These are phyloP conservation scores for Idris sp. DNA, from an alignment of 1,140 invertebrate species.

Conservation along the genomic window DNA sequence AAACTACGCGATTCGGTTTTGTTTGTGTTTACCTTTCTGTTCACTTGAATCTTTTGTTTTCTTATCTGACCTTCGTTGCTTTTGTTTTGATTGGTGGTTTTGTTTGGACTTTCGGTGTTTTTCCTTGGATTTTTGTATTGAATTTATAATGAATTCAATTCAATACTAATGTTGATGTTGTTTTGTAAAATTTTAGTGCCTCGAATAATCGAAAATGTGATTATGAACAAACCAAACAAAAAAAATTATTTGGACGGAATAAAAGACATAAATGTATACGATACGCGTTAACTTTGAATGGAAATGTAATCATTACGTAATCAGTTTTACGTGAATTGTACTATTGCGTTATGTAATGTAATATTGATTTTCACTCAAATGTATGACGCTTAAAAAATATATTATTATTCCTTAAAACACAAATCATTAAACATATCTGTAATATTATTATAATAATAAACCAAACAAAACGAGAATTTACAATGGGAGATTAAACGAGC, in stretches of 20 bases:
- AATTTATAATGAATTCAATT: not conserved
- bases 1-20: no score
- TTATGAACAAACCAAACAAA: no score
- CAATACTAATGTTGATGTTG: not conserved
- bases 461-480: no score
- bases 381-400: not conserved
- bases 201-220: conserved; percentile 30
- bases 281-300: not conserved
- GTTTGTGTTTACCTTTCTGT: no score
- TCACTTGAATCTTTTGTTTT: no score
- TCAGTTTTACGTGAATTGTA: conserved; percentile 3
- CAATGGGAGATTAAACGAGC: no score
- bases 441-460: not conserved
- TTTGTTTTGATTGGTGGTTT: not conserved
- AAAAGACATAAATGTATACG: conserved; percentile 5
- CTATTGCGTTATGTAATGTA: conserved; percentile 13
- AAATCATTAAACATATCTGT: not conserved
- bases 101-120: no score
- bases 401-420: no score
- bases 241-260: conserved; percentile 27
- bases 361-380: conserved; percentile 7
- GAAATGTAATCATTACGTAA: conserved; percentile 15
- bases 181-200: conserved; percentile 33
- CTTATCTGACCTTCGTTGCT: not conserved
- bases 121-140: not conserved